A percentile compares a stretch with the other conserved stretches of the same genome.
These are phyloP conservation scores for Papilio elwesi DNA, from an alignment of 2,888 invertebrate genomes.

Conservation along the genomic window DNA sequence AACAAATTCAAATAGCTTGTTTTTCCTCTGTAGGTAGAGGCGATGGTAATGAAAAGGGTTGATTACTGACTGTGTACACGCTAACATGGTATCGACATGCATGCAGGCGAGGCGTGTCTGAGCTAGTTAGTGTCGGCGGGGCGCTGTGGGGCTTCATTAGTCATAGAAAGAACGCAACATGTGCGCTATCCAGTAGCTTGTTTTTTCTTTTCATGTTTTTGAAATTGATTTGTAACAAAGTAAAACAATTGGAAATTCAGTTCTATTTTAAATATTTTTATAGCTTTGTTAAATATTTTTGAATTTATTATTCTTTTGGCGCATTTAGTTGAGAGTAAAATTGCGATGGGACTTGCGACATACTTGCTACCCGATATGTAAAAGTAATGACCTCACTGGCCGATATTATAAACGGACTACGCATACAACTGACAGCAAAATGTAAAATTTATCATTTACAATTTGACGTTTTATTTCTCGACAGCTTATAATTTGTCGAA, in stretches of 20 bases:
- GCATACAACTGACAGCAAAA: too few species aligned
- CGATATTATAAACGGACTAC: too few species aligned
- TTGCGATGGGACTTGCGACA: too few species aligned
- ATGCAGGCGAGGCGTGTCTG: slow-evolving; percentile 26
- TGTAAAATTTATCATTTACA: too few species aligned
- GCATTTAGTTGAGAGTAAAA: too few species aligned
- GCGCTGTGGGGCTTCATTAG: slow-evolving; percentile 32
- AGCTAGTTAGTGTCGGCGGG: slow-evolving; percentile 22
- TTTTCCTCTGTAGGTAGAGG: slow-evolving; percentile 1
- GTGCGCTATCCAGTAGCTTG: background rate
- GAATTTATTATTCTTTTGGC: too few species aligned
- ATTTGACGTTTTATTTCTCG: too few species aligned
- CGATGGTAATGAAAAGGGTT: background rate
- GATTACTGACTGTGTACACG: slow-evolving; percentile 11
- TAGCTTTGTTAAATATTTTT: too few species aligned
- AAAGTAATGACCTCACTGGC: too few species aligned
- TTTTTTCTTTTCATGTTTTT: background rate
- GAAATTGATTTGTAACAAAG: background rate
- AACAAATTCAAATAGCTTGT: background rate
- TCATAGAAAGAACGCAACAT: slow-evolving; percentile 16
- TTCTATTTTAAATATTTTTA: background rate
- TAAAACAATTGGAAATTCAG: background rate
- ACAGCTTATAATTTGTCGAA: too few species aligned
- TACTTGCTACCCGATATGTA: too few species aligned
- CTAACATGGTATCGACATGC: slow-evolving; percentile 16